Evolutionary conservation across 2,888 invertebrate species (phyloP).

Genomic region (Aphidius colemani): DNA sequence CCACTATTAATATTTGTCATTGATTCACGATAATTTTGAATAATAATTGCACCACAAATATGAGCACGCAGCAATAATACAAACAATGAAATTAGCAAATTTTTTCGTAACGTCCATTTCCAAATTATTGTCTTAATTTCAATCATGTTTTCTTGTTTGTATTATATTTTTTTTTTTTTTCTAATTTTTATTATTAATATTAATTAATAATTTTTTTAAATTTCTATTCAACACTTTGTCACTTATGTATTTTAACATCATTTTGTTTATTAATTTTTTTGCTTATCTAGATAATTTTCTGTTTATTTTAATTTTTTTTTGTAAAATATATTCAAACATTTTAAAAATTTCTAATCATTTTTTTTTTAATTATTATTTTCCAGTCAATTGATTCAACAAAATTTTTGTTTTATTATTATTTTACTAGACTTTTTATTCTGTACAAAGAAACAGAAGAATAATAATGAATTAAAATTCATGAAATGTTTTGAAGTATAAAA

Average conservation of each 20-base stretch:
- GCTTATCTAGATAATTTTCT: too few species aligned
- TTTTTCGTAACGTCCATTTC: slow-evolving; percentile 10
- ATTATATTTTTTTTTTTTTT: neutral
- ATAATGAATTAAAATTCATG: too few species aligned
- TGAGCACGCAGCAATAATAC: neutral
- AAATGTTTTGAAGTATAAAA: too few species aligned
- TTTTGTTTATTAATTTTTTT: neutral
- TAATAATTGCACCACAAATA: slow-evolving; percentile 10
- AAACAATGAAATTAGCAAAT: slow-evolving; percentile 10
- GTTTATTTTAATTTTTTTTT: too few species aligned
- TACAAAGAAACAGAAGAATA: too few species aligned
- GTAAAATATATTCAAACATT: too few species aligned
- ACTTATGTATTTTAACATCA: neutral
- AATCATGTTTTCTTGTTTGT: neutral
- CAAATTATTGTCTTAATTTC: slow-evolving; percentile 6
- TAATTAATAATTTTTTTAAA: neutral
- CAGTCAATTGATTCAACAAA: too few species aligned
- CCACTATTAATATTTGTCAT: neutral
- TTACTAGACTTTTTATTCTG: too few species aligned
- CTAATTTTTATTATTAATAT: neutral
- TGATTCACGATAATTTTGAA: slow-evolving; percentile 26
- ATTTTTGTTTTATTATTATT: too few species aligned
- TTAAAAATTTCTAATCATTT: too few species aligned
- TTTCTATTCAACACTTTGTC: neutral
- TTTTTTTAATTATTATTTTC: too few species aligned